These are phyloP conservation scores for Linyphia triangularis DNA, from an alignment of 2,888 invertebrate species.

Conservation along the genomic window DNA sequence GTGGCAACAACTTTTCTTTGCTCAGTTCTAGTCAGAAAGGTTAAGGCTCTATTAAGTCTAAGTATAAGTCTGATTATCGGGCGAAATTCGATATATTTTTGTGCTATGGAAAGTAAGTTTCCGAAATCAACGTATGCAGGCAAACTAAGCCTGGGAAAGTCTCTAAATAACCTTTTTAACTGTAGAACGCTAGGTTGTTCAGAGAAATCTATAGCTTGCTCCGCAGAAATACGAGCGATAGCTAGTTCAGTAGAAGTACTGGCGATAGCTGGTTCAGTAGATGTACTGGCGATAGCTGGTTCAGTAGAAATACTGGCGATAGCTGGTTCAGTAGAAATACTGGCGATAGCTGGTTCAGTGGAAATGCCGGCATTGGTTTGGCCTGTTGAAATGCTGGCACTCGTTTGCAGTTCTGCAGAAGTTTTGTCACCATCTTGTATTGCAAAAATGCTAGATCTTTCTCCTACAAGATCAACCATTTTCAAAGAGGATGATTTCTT, in stretches of 20 bases:
- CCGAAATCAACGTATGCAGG: not conserved
- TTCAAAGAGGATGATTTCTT: too few species aligned
- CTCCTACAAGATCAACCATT: too few species aligned
- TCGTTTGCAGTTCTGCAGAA: too few species aligned
- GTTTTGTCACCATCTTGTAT: too few species aligned
- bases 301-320: not conserved
- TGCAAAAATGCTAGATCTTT: too few species aligned
- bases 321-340: not conserved
- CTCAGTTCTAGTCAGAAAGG: not conserved
- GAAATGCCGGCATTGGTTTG: not conserved
- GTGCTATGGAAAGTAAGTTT: not conserved
- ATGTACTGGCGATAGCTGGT: not conserved
- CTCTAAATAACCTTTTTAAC: not conserved
- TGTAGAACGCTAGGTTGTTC: not conserved
- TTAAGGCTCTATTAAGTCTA: not conserved
- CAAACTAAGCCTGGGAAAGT: not conserved
- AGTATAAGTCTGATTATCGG: not conserved
- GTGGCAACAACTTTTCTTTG: not conserved
- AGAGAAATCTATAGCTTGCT: not conserved
- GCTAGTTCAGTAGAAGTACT: not conserved
- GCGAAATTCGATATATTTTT: not conserved
- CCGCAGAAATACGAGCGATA: not conserved
- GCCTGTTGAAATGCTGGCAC: not conserved
- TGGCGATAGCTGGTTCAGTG: not conserved
- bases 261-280: not conserved